Conservation (phyloP, 2,113 vertebrate genomes). For the Ctenomys sociabilis region DNA sequence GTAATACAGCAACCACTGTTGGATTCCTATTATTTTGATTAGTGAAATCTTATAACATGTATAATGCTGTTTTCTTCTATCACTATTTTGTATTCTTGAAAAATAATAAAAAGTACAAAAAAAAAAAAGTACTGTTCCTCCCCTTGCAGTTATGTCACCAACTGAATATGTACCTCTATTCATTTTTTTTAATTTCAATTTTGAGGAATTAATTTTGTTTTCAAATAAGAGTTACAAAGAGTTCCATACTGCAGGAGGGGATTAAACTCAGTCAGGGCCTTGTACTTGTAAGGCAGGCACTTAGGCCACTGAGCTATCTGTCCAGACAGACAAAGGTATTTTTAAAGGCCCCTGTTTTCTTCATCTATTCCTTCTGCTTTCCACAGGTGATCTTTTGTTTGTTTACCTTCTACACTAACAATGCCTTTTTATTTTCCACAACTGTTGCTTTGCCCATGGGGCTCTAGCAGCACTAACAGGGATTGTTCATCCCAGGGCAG, state of each 20-base stretch:
- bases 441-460: background rate
- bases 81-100: too few species aligned
- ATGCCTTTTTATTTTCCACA: background rate
- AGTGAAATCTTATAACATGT: too few species aligned
- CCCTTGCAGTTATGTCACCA: background rate
- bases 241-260: too few species aligned
- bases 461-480: background rate
- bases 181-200: slow-evolving; percentile 21
- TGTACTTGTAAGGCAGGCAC: too few species aligned
- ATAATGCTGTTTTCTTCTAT: too few species aligned
- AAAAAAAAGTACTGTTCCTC: too few species aligned
- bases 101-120: too few species aligned
- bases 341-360: background rate
- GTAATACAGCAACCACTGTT: too few species aligned
- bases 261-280: too few species aligned
- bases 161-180: background rate
- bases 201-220: slow-evolving; percentile 21
- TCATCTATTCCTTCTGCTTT: background rate
- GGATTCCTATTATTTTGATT: too few species aligned
- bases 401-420: background rate
- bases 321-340: background rate
- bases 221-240: background rate
- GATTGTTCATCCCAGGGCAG: background rate
- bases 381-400: background rate
- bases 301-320: too few species aligned